Conservation (phyloP, 2,113 vertebrate genomes). For the Takifugu flavidus region DNA sequence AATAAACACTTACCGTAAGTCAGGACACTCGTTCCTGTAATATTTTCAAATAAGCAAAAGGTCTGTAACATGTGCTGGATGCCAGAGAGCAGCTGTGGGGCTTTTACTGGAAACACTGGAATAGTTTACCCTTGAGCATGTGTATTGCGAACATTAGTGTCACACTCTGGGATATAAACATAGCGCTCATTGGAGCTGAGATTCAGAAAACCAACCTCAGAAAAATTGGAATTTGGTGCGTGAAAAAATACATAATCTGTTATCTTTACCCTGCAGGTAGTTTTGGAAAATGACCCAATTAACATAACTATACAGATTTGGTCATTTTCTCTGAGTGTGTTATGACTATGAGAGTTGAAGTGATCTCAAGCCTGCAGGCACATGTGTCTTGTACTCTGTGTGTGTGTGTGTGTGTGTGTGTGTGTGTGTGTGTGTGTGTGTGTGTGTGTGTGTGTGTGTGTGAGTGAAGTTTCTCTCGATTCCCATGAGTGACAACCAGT, state of each 20-base stretch:
- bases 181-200: no score
- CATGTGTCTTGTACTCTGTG: neutral
- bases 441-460: slow-evolving; percentile 24
- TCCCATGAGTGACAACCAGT: slow-evolving; percentile 52
- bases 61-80: slow-evolving; percentile 23
- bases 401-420: no score
- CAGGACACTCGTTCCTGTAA: slow-evolving; percentile 41
- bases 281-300: slow-evolving; percentile 36
- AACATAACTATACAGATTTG: slow-evolving; percentile 28
- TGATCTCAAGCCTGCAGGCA: neutral
- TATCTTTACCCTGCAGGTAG: slow-evolving; percentile 33
- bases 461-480: slow-evolving; percentile 49
- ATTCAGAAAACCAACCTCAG: slow-evolving; percentile 1
- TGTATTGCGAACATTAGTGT: no score
- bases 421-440: no score
- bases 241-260: slow-evolving; percentile 21
- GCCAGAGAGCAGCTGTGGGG: slow-evolving; percentile 17
- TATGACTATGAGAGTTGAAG: slow-evolving; percentile 13
- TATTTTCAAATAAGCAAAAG: slow-evolving; percentile 32
- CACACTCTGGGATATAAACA: no score
- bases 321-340: slow-evolving; percentile 15
- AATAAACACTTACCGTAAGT: slow-evolving; percentile 63
- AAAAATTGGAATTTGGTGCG: slow-evolving; percentile 35
- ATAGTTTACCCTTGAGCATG: no score
- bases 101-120: slow-evolving; percentile 30